These are phyloP conservation scores for Dolichoris vasculosae DNA, from an alignment of 1,140 invertebrate genomes.

Conservation along the genomic window DNA sequence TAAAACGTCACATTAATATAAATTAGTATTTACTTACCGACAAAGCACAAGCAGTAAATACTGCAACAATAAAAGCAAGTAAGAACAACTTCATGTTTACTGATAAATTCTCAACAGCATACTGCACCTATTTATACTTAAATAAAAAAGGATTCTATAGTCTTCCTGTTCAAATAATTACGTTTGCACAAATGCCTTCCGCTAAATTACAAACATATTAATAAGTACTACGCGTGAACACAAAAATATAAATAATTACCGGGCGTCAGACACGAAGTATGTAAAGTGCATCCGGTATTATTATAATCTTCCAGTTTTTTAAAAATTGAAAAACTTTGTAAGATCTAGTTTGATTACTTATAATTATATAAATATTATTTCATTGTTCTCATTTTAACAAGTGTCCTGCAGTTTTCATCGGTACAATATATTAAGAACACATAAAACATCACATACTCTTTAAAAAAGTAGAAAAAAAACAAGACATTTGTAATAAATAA, in stretches of 20 bases:
- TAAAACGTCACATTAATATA: neutral
- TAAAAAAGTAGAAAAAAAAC: no score
- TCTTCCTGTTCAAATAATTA: neutral
- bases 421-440: neutral
- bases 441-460: neutral
- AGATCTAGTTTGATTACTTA: neutral
- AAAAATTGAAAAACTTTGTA: neutral
- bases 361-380: neutral
- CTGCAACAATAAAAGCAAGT: neutral
- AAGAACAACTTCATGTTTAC: constrained; percentile 18
- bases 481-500: no score
- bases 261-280: neutral
- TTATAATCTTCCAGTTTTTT: neutral
- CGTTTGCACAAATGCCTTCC: neutral
- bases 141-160: neutral
- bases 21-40: constrained; percentile 27
- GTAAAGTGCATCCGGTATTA: neutral
- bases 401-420: neutral
- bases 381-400: neutral
- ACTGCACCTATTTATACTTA: neutral
- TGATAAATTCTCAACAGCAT: neutral
- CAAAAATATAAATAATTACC: neutral
- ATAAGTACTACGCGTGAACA: neutral
- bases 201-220: neutral
- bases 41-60: neutral